Evolutionary conservation across 2,113 vertebrate genomes (phyloP).

Genomic region (Taxidea taxus): DNA sequence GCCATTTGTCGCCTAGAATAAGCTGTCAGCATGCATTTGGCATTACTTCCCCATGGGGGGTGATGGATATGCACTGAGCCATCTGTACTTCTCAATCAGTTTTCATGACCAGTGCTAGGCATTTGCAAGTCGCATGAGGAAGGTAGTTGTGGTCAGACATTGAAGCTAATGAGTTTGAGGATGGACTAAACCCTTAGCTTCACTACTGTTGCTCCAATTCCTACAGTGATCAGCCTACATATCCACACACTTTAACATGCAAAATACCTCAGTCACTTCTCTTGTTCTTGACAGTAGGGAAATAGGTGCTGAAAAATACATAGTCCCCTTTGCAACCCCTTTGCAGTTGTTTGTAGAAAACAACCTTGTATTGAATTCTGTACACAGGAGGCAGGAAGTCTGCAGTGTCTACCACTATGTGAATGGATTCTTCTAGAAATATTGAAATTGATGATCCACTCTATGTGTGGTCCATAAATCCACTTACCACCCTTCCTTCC

Average conservation of each 20-base stretch:
- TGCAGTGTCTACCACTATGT: not conserved
- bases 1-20: slow-evolving; percentile 12
- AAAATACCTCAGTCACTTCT: not conserved
- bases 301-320: not conserved
- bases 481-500: not conserved
- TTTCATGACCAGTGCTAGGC: not conserved
- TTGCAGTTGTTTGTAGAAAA: not conserved
- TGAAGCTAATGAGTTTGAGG: not conserved
- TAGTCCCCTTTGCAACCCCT: not conserved
- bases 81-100: not conserved
- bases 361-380: not conserved
- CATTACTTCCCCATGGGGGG: not conserved
- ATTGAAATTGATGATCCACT: not conserved
- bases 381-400: not conserved
- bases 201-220: not conserved
- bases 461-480: not conserved
- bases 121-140: slow-evolving; percentile 2
- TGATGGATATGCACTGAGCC: not conserved
- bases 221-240: not conserved
- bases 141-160: not conserved
- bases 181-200: not conserved
- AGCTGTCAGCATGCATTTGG: slow-evolving; percentile 18
- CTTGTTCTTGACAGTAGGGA: not conserved
- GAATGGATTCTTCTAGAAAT: not conserved
- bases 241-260: not conserved